Evolutionary conservation across 2,113 vertebrate species (phyloP).

Genomic region (Anarrhichthys ocellatus): DNA sequence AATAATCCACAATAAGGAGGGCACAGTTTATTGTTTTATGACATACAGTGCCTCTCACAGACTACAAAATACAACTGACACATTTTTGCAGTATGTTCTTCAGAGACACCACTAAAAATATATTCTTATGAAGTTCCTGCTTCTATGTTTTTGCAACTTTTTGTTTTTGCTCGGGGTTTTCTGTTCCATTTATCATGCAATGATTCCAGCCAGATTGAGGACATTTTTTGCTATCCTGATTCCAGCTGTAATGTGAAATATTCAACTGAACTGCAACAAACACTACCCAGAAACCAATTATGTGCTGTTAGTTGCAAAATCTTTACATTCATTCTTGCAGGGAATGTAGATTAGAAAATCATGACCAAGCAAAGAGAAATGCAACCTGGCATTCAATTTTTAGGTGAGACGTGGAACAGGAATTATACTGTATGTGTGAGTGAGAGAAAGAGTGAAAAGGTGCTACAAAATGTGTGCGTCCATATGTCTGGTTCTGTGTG

Average conservation of each 20-base stretch:
- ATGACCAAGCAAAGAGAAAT: constrained; percentile 55
- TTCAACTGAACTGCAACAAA: constrained; percentile 22
- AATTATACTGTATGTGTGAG: not conserved
- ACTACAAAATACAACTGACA: constrained; percentile 13
- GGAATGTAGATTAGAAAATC: constrained; percentile 54
- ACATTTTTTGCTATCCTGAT: not conserved
- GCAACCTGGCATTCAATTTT: constrained; percentile 32
- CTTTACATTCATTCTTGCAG: constrained; percentile 42
- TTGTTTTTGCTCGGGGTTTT: constrained; percentile 18
- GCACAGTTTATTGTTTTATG: not conserved
- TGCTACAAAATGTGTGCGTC: not conserved
- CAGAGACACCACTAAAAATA: not conserved
- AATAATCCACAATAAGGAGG: not conserved
- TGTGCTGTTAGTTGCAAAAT: constrained; percentile 36
- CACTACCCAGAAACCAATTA: constrained; percentile 18
- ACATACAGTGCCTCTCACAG: not conserved
- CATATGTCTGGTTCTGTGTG: not conserved
- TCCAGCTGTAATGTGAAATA: constrained; percentile 28
- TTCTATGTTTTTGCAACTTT: not conserved
- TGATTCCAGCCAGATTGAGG: not conserved
- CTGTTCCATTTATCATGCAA: constrained; percentile 42
- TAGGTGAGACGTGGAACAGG: not conserved
- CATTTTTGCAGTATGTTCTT: constrained; percentile 5
- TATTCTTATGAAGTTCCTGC: not conserved
- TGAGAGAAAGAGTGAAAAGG: not conserved